Percentiles rank a stretch among this genome's conserved stretches.
phyloP scores from a whole-genome alignment of 2,888 invertebrate species.

The Coleophora deauratella region DNA sequence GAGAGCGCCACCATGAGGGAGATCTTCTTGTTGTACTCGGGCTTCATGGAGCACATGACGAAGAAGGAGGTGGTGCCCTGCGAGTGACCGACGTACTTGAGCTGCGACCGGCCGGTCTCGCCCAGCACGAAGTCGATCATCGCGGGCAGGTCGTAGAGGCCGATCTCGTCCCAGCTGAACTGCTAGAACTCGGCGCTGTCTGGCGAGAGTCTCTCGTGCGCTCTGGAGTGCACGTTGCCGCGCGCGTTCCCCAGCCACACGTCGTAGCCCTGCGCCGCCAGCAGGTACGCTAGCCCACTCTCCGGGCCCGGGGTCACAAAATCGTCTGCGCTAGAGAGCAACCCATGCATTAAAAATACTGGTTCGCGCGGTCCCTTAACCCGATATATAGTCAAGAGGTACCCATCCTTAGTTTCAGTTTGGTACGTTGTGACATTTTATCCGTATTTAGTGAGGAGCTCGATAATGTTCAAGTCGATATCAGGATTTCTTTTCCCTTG shows the following conservation, averaged over 20 bases:
- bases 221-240: conserved; percentile 79
- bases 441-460: conserved; percentile 40
- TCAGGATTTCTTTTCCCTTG: conserved; percentile 25
- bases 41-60: conserved; percentile 66
- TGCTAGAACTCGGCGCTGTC: conserved; percentile 68
- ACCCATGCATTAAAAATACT: conserved; percentile 51
- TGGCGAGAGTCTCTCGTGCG: conserved; percentile 57
- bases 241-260: conserved; percentile 88
- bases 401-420: conserved; percentile 43
- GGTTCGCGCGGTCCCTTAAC: conserved; percentile 39
- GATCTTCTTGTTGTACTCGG: conserved; percentile 73
- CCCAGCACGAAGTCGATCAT: conserved; percentile 81
- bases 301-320: conserved; percentile 41
- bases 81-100: conserved; percentile 83
- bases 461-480: conserved; percentile 24
- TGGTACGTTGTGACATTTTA: conserved; percentile 32
- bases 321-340: conserved; percentile 48
- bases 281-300: conserved; percentile 47
- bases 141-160: conserved; percentile 83
- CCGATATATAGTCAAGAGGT: conserved; percentile 35
- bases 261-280: conserved; percentile 78
- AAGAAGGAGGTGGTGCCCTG: conserved; percentile 77
- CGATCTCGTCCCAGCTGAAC: conserved; percentile 89
- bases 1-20: conserved; percentile 69
- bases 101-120: conserved; percentile 49